phyloP scores from a whole-genome alignment of 2,797 vertebrate species.

The Dicrostonyx torquatus region DNA sequence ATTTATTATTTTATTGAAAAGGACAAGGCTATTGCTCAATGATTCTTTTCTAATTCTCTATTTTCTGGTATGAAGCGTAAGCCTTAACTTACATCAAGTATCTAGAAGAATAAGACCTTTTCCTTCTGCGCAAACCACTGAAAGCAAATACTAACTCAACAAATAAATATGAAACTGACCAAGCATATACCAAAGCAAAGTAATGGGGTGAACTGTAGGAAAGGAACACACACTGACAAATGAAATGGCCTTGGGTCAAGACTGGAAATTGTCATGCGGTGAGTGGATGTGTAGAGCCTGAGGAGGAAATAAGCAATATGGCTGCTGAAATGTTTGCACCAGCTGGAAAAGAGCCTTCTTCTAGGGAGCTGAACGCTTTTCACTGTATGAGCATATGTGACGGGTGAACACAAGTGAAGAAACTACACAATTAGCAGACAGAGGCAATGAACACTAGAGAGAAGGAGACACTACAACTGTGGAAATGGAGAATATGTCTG shows the following conservation, averaged over 20 bases:
- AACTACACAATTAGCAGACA: not conserved
- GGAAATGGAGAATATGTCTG: not conserved
- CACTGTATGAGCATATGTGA: not conserved
- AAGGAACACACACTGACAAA: not conserved
- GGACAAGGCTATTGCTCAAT: not conserved
- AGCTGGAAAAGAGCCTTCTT: not conserved
- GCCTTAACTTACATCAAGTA: not conserved
- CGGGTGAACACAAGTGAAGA: not conserved
- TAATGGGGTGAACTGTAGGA: not conserved
- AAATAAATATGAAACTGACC: slow-evolving; percentile 3
- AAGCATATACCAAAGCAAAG: not conserved
- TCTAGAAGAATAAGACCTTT: not conserved
- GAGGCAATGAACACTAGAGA: not conserved
- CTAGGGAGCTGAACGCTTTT: not conserved
- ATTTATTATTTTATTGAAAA: slow-evolving; percentile 5
- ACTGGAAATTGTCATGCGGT: not conserved
- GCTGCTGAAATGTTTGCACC: not conserved
- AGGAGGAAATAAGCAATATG: not conserved
- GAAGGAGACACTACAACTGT: not conserved
- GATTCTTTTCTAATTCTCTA: not conserved
- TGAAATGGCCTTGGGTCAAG: not conserved
- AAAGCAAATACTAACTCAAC: slow-evolving; percentile 3
- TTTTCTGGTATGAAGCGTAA: slow-evolving; percentile 46
- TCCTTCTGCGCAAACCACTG: not conserved
- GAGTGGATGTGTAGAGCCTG: not conserved